Conservation (phyloP, 1,140 invertebrate genomes). For the Tetramorium alpestre region DNA sequence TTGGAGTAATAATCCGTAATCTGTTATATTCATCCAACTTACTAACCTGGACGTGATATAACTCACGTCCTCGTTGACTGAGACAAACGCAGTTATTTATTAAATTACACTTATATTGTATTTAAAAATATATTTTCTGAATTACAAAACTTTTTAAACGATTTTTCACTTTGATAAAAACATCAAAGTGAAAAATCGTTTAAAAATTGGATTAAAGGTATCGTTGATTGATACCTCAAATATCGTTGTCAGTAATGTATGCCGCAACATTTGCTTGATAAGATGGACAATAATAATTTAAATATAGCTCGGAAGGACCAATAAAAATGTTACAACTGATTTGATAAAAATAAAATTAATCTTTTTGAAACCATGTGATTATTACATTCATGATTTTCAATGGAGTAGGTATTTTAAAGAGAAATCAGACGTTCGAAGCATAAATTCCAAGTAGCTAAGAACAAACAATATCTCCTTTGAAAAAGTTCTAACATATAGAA, state of each 20-base stretch:
- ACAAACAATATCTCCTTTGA: not conserved
- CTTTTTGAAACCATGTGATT: not conserved
- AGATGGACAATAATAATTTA: slow-evolving; percentile 34
- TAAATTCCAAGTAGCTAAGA: not conserved
- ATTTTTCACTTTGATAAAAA: too few species aligned
- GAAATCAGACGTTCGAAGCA: not conserved
- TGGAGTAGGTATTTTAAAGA: not conserved
- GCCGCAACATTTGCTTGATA: slow-evolving; percentile 17
- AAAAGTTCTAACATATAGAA: not conserved
- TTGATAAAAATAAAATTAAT: not conserved
- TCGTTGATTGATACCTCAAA: slow-evolving; percentile 16
- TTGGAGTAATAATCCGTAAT: not conserved
- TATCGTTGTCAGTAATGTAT: slow-evolving; percentile 25
- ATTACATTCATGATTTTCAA: not conserved
- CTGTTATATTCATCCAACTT: not conserved
- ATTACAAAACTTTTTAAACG: too few species aligned
- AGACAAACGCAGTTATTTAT: not conserved
- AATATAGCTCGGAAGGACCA: slow-evolving; percentile 1
- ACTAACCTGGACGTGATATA: not conserved
- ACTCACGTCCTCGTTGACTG: not conserved
- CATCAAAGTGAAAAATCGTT: not conserved
- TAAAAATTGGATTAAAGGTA: not conserved
- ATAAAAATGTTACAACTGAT: slow-evolving; percentile 12
- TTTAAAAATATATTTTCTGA: not conserved
- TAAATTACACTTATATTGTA: not conserved